These are phyloP conservation scores for Pararge aegeria DNA, from an alignment of 1,140 invertebrate species.

Conservation along the genomic window DNA sequence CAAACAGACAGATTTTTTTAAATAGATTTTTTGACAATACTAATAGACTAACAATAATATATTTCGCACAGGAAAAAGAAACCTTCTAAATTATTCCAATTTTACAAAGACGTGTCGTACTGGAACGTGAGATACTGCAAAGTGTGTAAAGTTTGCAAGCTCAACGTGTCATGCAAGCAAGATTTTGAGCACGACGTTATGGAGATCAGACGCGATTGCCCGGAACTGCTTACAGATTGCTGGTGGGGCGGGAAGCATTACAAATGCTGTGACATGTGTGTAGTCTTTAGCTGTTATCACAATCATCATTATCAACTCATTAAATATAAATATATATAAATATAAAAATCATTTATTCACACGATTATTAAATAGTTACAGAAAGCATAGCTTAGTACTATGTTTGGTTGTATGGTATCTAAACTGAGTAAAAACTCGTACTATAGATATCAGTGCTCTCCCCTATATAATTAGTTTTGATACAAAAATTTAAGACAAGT, in stretches of 20 bases:
- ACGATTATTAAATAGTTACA: no score
- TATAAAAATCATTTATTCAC: no score
- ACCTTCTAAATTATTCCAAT: constrained; percentile 31
- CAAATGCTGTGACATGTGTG: constrained; percentile 56
- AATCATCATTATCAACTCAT: no score
- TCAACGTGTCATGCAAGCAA: constrained; percentile 45
- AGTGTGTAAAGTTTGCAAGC: constrained; percentile 40
- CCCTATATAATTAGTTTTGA: no score
- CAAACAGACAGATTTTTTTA: no score
- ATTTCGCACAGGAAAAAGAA: constrained; percentile 43
- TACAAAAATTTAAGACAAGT: no score
- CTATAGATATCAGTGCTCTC: no score
- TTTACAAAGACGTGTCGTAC: constrained; percentile 51
- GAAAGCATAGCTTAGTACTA: no score
- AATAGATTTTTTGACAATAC: no score
- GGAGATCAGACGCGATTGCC: constrained; percentile 43
- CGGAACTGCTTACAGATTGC: constrained; percentile 49
- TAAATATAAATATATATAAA: no score
- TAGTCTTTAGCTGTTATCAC: background rate
- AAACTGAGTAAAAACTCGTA: no score
- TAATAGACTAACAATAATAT: background rate
- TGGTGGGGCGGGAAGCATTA: constrained; percentile 53
- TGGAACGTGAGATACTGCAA: constrained; percentile 55
- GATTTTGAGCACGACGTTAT: constrained; percentile 34
- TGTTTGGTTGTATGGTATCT: no score